Evolutionary conservation across 2,113 vertebrate genomes (phyloP), one percentile per base, ranked within the genome.

Genomic region (Abramis brama): DNA sequence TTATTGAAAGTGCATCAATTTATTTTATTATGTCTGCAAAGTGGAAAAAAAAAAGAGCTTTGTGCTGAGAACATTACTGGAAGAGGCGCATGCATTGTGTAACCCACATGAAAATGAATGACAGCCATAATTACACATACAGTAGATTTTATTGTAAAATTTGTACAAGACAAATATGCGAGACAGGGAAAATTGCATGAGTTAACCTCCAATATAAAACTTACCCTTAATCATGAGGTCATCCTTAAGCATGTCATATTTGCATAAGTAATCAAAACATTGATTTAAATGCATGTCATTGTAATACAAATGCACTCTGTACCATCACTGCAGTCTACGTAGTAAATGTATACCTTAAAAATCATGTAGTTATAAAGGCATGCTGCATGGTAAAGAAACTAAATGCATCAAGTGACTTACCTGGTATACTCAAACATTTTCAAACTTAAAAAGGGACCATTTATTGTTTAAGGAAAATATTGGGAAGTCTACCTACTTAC

Each of bases 381-480:
- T 80, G 79, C 79, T 66, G n/a, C 21, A 25, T 60, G 55, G 23
- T 62, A 15, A 43, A 59, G 52, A 64, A 25, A 9, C 36, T 47
- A n/a, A n/a, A n/a, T 59, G 4, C 76, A 21, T 47, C 39, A 66
- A 80, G 12, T 50, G 13, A 75, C 79, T 80, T 80, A 80, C 79
- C 79, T 80, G 79, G 12, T 36, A 64, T 60, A 60, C 21, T 59
- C 23, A 74, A 27, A 76, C 71, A 12, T 74, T 74, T 15, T 17
- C 19, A 47, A 17, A 45, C 1, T 25, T 39, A 21, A 27, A 79
- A 78, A 80, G 59, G 0, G n/a, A 30, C 15, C 15, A 64, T 4
- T 17, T 25, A 64, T 64, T 30, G 57, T 57, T 78, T 33, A 57
- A 36, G n/a, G 4, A 27, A 43, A 62, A 43, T n/a, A 43, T 15